Conservation (phyloP, 2,113 vertebrate species). For the Ailuropoda melanoleuca region DNA sequence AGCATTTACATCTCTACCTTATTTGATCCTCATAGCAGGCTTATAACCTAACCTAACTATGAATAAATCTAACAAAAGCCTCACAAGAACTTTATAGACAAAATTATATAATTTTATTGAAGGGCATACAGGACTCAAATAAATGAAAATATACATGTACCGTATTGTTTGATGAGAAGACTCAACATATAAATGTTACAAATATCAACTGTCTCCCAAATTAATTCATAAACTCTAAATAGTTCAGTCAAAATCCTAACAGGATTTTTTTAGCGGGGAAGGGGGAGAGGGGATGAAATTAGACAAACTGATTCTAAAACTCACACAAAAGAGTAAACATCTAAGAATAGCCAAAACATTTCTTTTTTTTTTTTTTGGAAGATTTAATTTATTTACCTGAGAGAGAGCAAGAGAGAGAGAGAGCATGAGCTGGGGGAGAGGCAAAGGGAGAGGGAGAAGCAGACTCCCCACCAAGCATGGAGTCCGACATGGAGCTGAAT, state of each 20-base stretch:
- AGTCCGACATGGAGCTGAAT: too few species aligned
- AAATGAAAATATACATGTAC: neutral
- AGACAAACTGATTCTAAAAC: neutral
- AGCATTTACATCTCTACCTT: neutral
- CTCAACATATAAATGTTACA: neutral
- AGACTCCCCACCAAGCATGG: too few species aligned
- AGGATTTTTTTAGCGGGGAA: neutral
- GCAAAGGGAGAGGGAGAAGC: too few species aligned
- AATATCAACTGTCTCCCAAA: neutral
- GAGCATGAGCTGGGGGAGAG: too few species aligned
- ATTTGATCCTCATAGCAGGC: neutral
- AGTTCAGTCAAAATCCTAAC: neutral
- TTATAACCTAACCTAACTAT: neutral
- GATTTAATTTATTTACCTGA: too few species aligned
- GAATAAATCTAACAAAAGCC: neutral
- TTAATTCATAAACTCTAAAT: neutral
- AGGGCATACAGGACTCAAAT: neutral
- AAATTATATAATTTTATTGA: neutral
- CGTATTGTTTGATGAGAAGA: neutral
- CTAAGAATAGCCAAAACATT: neutral
- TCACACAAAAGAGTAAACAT: neutral
- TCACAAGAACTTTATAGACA: neutral
- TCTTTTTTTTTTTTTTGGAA: neutral
- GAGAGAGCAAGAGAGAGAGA: too few species aligned
- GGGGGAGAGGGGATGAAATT: neutral